These are phyloP conservation scores for Artemia franciscana DNA, from an alignment of 1,140 invertebrate genomes.

Conservation along the genomic window DNA sequence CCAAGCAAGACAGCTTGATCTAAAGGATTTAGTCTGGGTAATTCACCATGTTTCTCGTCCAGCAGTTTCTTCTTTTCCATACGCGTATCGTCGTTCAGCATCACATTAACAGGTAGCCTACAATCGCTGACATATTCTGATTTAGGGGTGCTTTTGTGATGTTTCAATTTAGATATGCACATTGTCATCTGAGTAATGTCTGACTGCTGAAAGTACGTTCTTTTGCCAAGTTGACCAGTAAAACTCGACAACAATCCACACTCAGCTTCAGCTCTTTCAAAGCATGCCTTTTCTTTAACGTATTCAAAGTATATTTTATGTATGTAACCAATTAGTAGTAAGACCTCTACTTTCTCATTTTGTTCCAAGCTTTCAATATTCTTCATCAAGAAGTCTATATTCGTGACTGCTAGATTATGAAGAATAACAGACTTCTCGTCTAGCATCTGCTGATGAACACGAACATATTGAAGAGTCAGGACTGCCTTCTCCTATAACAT, in stretches of 20 bases:
- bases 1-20: slow-evolving; percentile 55
- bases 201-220: slow-evolving; percentile 65
- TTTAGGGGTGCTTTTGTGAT: slow-evolving; percentile 17
- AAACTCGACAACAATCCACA: slow-evolving; percentile 33
- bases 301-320: slow-evolving; percentile 47
- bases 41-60: slow-evolving; percentile 27
- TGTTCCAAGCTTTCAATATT: slow-evolving; percentile 26
- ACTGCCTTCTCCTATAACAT: neutral
- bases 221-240: slow-evolving; percentile 51
- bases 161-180: slow-evolving; percentile 26
- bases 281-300: slow-evolving; percentile 34
- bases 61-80: slow-evolving; percentile 48
- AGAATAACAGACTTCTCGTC: slow-evolving; percentile 41
- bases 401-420: slow-evolving; percentile 30
- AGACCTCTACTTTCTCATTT: slow-evolving; percentile 24
- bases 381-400: slow-evolving; percentile 27
- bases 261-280: slow-evolving; percentile 32
- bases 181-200: slow-evolving; percentile 56
- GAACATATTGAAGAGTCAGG: slow-evolving; percentile 34
- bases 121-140: neutral
- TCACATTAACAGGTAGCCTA: slow-evolving; percentile 23
- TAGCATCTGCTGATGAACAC: slow-evolving; percentile 44
- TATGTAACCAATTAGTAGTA: slow-evolving; percentile 29
- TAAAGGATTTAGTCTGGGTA: slow-evolving; percentile 33
- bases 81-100: slow-evolving; percentile 58